Base-by-base conservation (phyloP, 1,140 invertebrate genomes). In the Leptinotarsa defecta region DNA sequence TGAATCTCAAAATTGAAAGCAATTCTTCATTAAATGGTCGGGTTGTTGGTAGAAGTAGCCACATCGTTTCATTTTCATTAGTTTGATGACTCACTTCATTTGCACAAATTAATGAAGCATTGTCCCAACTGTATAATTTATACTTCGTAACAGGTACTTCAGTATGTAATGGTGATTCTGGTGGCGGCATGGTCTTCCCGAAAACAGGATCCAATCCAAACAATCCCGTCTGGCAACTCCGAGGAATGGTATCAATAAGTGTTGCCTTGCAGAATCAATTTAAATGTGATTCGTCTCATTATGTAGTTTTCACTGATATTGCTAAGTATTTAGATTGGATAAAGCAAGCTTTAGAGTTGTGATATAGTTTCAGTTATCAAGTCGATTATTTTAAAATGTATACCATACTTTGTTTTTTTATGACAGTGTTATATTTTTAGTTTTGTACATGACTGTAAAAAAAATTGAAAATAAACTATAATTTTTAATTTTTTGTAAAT, bases 151-250 rank as follows among this genome's bases (percentile, higher is more conserved):
- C 82, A 91, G 90, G 87, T 78, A 88, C 88, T 5, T 89, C 89
- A 71, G 89, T 89, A 2, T 89, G 89, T 52, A 91, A 91, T 78
- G 90, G 90, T 2, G 90, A 91, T 79, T 91, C 89, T 72, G 90
- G 90, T 2, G 90, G 90, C 3, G 90, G 90, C 13, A 85, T 91
- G 78, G 85, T 89, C 0, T 83, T 91, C 27, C 84, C 87, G 1
- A 86, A 85, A 48, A 77, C 83, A 6, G 85, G 86, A 67, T 77
- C 79, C 0, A 85, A 88, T 75, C 81, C 86, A 71, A 81, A 84
- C 77, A 81, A 86, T 17, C 86, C 84, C 19, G 67, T 84, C 43
- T 91, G 89, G 89, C 87, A 88, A 70, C 79, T 91, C 0, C 83
- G 90, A 57, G 90, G 90, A 3, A 82, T 91, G 3, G 86, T 91